Percentiles rank a stretch among this genome's conserved stretches.
Conservation (phyloP, 2,888 invertebrate species). For the Dicranocentrus wangi region DNA sequence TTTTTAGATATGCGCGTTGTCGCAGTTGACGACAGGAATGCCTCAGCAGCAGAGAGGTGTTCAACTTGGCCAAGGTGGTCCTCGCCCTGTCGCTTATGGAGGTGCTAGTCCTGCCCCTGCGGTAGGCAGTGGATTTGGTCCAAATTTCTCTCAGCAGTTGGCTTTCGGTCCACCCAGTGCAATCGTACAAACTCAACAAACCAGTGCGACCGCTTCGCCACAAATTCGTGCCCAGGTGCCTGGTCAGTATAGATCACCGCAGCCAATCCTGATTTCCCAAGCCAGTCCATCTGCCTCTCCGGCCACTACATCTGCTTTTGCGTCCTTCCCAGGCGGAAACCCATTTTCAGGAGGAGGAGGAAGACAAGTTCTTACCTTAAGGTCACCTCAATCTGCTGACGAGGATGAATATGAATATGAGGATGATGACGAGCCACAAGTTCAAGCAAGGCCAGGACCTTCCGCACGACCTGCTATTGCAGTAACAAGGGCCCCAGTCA, state of each 20-base stretch:
- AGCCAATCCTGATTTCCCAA: slow-evolving; percentile 60
- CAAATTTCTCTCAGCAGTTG: slow-evolving; percentile 64
- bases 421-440: slow-evolving; percentile 71
- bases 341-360: slow-evolving; percentile 48
- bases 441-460: slow-evolving; percentile 30
- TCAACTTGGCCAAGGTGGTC: slow-evolving; percentile 56
- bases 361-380: slow-evolving; percentile 57
- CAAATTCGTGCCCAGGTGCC: slow-evolving; percentile 45
- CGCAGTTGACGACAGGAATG: slow-evolving; percentile 58
- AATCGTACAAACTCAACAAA: slow-evolving; percentile 20
- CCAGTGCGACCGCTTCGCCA: slow-evolving; percentile 47
- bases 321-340: slow-evolving; percentile 57
- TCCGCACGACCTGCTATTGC: slow-evolving; percentile 39
- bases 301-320: slow-evolving; percentile 56
- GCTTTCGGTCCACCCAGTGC: slow-evolving; percentile 39
- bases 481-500: slow-evolving; percentile 58
- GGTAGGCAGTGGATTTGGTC: too few relatives aligned
- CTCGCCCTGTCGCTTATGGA: slow-evolving; percentile 67
- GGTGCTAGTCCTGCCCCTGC: slow-evolving; percentile 12
- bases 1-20: slow-evolving; percentile 61
- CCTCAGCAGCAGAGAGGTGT: slow-evolving; percentile 60
- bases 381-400: slow-evolving; percentile 64
- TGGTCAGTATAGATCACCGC: slow-evolving; percentile 51
- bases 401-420: slow-evolving; percentile 73
- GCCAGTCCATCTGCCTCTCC: slow-evolving; percentile 57